phyloP scores from a whole-genome alignment of 2,888 invertebrate genomes.

The Temnothorax ravouxi region DNA sequence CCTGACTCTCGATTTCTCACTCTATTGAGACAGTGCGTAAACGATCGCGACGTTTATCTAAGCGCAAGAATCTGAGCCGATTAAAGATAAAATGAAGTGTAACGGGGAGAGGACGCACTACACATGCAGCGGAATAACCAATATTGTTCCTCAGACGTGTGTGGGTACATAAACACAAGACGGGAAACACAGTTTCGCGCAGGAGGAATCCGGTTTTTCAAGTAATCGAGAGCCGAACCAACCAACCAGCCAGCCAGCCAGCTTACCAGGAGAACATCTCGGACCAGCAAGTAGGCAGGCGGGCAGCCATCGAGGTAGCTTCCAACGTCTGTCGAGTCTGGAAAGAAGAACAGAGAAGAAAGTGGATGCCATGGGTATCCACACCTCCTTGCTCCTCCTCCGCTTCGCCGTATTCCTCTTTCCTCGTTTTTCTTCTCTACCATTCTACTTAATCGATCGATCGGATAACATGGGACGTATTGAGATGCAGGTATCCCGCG shows the following conservation, averaged over 20 bases:
- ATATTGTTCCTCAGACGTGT: conserved; percentile 69
- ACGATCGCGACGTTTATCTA: conserved; percentile 6
- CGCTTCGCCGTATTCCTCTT: conserved; percentile 67
- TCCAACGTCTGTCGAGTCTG: conserved; percentile 67
- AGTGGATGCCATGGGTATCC: conserved; percentile 77
- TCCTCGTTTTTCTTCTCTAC: conserved; percentile 73
- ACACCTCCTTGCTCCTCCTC: conserved; percentile 77
- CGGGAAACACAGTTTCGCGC: conserved; percentile 84
- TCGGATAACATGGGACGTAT: conserved; percentile 71
- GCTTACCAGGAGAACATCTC: conserved; percentile 62
- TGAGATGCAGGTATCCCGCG: conserved; percentile 81
- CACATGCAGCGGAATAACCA: conserved; percentile 60
- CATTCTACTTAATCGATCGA: conserved; percentile 76
- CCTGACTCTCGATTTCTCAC: conserved; percentile 7
- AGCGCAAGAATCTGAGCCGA: conserved; percentile 35
- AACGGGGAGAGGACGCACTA: conserved; percentile 46
- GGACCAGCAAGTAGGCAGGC: conserved; percentile 62
- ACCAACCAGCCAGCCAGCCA: conserved; percentile 64
- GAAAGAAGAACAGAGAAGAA: conserved; percentile 68
- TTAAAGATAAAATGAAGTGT: conserved; percentile 28
- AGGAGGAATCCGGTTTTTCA: conserved; percentile 85
- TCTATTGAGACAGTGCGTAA: not conserved
- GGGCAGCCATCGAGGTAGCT: conserved; percentile 71
- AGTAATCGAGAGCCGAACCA: conserved; percentile 82
- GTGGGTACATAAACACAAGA: conserved; percentile 79